These are phyloP conservation scores for Hemaris fuciformis DNA, from an alignment of 2,888 invertebrate species.

Conservation along the genomic window DNA sequence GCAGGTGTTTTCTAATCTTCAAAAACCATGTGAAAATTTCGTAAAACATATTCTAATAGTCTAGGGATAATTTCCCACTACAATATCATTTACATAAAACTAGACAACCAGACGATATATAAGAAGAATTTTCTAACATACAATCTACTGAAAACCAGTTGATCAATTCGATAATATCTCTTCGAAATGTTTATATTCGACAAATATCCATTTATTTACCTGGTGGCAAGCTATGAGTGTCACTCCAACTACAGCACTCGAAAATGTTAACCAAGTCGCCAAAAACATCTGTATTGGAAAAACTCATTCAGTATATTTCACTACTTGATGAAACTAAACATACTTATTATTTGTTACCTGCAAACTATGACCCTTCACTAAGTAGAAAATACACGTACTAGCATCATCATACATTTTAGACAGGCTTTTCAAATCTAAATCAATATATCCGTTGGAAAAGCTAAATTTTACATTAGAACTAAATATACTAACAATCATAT, in stretches of 20 bases:
- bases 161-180: too few species aligned
- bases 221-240: constrained; percentile 44
- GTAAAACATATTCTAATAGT: too few species aligned
- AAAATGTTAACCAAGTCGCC: constrained; percentile 57
- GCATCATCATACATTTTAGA: constrained; percentile 53
- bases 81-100: too few species aligned
- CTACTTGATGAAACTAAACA: neutral
- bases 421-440: constrained; percentile 31
- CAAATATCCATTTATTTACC: constrained; percentile 34
- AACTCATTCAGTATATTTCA: neutral
- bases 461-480: neutral
- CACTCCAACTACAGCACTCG: constrained; percentile 48
- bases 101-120: too few species aligned
- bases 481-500: neutral
- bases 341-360: neutral
- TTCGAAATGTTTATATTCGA: too few species aligned
- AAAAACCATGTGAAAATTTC: too few species aligned
- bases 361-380: constrained; percentile 45
- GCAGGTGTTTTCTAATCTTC: too few species aligned
- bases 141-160: too few species aligned
- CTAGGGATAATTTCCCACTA: too few species aligned
- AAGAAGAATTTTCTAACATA: too few species aligned
- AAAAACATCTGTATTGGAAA: constrained; percentile 18
- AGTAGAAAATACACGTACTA: constrained; percentile 42
- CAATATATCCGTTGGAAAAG: neutral